phyloP scores from a whole-genome alignment of 2,888 invertebrate genomes.

The Eucera pruinosa region DNA sequence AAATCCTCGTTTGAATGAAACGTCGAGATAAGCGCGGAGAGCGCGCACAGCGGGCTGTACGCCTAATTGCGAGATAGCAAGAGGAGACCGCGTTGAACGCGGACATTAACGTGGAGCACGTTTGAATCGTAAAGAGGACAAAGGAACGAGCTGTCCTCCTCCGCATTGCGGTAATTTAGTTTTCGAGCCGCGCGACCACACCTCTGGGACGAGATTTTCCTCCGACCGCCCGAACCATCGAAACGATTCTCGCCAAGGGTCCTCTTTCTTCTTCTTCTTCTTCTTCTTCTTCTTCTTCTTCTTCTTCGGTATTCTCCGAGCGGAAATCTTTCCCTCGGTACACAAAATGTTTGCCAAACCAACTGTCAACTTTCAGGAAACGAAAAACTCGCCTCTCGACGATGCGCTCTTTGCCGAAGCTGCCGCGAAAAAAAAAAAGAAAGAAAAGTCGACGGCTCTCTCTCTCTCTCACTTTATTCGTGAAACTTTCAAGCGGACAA shows the following conservation, averaged over 20 bases:
- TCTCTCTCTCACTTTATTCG: too few species aligned
- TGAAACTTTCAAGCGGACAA: too few species aligned
- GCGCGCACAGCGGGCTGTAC: background rate
- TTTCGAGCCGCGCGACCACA: constrained; percentile 16
- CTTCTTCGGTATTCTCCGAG: background rate
- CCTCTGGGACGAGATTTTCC: constrained; percentile 21
- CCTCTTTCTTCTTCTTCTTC: too few species aligned
- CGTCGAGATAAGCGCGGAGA: constrained; percentile 20
- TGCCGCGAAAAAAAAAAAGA: too few species aligned
- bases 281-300: too few species aligned
- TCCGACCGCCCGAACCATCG: too few species aligned
- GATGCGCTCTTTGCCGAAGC: too few species aligned
- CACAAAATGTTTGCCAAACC: background rate
- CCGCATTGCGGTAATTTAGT: constrained; percentile 66
- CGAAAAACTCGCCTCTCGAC: too few species aligned
- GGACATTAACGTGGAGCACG: constrained; percentile 60
- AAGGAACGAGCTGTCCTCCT: constrained; percentile 44
- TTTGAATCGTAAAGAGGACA: constrained; percentile 56
- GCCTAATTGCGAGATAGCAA: constrained; percentile 51
- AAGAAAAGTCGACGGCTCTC: too few species aligned
- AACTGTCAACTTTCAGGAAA: background rate
- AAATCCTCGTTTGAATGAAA: constrained; percentile 20
- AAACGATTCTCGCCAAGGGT: background rate
- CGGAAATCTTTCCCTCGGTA: background rate
- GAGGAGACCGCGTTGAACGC: constrained; percentile 24